phyloP scores from a whole-genome alignment of 2,113 vertebrate species.

The Brachypodius melanocephalos region DNA sequence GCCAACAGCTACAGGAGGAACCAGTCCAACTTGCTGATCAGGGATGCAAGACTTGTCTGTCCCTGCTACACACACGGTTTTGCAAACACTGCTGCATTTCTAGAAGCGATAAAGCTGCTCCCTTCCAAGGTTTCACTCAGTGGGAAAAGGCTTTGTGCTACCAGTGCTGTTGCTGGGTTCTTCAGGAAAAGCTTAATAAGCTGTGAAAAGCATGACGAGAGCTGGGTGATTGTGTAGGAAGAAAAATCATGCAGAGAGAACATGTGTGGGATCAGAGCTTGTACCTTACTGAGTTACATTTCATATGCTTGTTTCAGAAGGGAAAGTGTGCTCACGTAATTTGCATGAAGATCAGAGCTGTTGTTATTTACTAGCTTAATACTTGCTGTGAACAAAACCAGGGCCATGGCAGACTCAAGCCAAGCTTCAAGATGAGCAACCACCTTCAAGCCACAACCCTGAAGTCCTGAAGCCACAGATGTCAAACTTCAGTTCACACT shows the following conservation, averaged over 20 bases:
- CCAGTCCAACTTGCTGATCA: not conserved
- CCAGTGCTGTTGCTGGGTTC: not conserved
- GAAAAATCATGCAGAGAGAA: conserved; percentile 21
- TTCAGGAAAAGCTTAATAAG: not conserved
- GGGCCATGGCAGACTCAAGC: not conserved
- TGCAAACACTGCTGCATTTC: conserved; percentile 10
- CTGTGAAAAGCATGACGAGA: not conserved
- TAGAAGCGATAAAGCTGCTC: not conserved
- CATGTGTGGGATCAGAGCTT: conserved; percentile 19
- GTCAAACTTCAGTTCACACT: not conserved
- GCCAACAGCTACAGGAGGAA: not conserved
- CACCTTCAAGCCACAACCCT: not conserved
- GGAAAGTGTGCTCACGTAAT: not conserved
- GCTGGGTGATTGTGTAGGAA: conserved; percentile 15
- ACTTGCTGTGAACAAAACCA: not conserved
- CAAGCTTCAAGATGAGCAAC: not conserved
- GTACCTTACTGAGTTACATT: not conserved
- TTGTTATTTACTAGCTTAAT: not conserved
- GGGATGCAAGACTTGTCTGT: not conserved
- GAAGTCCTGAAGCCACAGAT: not conserved
- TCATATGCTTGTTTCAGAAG: not conserved
- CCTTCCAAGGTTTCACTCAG: not conserved
- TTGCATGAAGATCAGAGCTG: not conserved
- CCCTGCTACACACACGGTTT: not conserved
- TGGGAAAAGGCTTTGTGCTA: not conserved